Base-by-base conservation (phyloP, 1,140 invertebrate genomes). In the Tetraneura akinire region DNA sequence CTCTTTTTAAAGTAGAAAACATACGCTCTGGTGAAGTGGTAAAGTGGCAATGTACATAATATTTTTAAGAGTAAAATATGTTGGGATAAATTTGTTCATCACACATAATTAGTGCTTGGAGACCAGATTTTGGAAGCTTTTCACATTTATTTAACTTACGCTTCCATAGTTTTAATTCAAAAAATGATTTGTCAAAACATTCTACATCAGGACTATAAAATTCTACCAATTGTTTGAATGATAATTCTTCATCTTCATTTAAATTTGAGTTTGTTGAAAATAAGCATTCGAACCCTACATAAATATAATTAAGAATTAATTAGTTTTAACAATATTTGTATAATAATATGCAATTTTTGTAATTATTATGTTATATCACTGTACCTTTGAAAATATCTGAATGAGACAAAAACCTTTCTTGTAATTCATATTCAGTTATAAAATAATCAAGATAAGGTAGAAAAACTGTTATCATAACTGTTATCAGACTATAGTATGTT, bases 401-500 rank as follows among this genome's bases (percentile, higher is more conserved):
- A 18, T 66, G 64, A n/a, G 62, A 0, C 32, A 66, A 66, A 66
- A 66, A 66, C 42, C 62, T 66, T 18, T 66, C 10, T 66, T 66
- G 32, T n/a, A 4, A 21, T 66, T n/a, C n/a, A n/a, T n/a, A n/a
- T n/a, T 66, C 37, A 42, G 32, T 66, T 66, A 45, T 66, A 18
- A 66, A 66, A 66, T 66, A 66, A 45, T 66, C 32, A 45, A 66
- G 8, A 14, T 45, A 66, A 8, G 18, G 62, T 1, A 66, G 11
- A 66, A 66, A 42, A 45, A 66, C 18, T 11, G 64, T 66, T 66
- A 66, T 66, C 42, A n/a, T n/a, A n/a, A n/a, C n/a, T n/a, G n/a
- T n/a, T n/a, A n/a, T n/a, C n/a, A n/a, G n/a, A n/a, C 18, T 66
- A 21, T 45, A 66, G 64, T 66, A 66, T 1, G 64, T 45, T 66